Base-by-base conservation (phyloP, 2,797 vertebrate genomes). In the Phrynocephalus guinanensis region DNA sequence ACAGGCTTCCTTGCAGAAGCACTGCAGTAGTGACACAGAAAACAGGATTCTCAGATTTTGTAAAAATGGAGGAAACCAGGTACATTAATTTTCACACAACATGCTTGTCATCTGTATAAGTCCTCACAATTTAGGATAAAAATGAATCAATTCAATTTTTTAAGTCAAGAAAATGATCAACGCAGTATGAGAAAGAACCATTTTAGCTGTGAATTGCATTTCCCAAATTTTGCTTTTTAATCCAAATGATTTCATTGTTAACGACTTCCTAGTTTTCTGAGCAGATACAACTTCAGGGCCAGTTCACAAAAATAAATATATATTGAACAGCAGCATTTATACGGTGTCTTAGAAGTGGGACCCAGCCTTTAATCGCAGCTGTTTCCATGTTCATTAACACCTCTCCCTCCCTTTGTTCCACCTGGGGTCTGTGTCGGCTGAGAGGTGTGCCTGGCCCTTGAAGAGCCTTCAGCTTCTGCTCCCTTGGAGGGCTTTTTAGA, bases 11-110 rank as follows among this genome's bases (percentile, higher is more conserved):
- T 83, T 50, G 30, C 56, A 70, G 24, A 86, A 71, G 76, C 15
- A 66, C 76, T 38, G 71, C 79, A 66, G 9, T 63, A 87, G 70
- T 66, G 28, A 76, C 33, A 81, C 52, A 79, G 76, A 79, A 67
- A 79, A 71, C 22, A 79, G 50, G 84, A 67, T 38, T 16, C 76
- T 15, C 48, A 38, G n/a, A 18, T 86, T 56, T 68, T 30, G 30
- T 56, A 63, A 79, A 70, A 13, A 48, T 26, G 15, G n/a, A 1
- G 78, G 52, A 16, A 44, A 50, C 13, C 22, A 28, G 33, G 70
- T 50, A 28, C 72, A 85, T 78, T 56, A 44, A 26, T 79, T 79
- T 68, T 50, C 20, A 85, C 44, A 52, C 10, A 68, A 63, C 44
- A 70, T 10, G 7, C 10, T 52, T 79, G 66, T 56, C 30, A 68